Base-by-base conservation (phyloP, 2,888 invertebrate species). In the Colletes collaris region DNA sequence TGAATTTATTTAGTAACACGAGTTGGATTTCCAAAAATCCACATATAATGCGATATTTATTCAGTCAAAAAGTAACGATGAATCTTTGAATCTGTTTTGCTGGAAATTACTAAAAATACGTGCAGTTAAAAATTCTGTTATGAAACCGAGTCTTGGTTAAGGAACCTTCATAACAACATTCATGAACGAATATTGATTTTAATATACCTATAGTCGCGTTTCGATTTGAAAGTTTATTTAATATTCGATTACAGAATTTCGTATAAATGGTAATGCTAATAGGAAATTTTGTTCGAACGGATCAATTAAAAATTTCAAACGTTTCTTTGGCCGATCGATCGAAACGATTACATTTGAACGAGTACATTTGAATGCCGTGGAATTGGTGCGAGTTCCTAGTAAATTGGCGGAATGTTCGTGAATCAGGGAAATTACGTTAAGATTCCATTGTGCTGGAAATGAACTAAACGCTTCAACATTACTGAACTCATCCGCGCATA, bases 341-440 rank as follows among this genome's bases (percentile, higher is more conserved):
- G 67, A 16, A 7, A 6, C 16, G 53, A 69, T 76, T 49, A 44
- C 52, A 52, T 27, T 16, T 16, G 16, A 16, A 16, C 16, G 16
- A 55, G 40, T 44, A 27, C 59, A 64, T 49, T 64, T 35, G 35
- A 59, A 59, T 64, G 19, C 19, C 13, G 10, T 27, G 58, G 60
- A 55, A 72, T 64, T 68, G 46, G 59, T 55, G 13, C 46, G 70
- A 62, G 49, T 13, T 50, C 7, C 53, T 4, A 16, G 8, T 13
- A 52, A 72, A 37, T 44, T 13, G 13, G 7, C 10, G 50, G n/a
- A 44, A 49, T 37, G 46, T 44, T 63, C 66, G 53, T 16, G 44
- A 52, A 72, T 60, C 60, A 27, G 46, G n/a, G 50, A 64, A 72
- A 79, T 72, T 60, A 53, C 44, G 27, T 64, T 64, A 59, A 37